Conservation (phyloP, 2,113 vertebrate genomes). For the Diglossa brunneiventris region DNA sequence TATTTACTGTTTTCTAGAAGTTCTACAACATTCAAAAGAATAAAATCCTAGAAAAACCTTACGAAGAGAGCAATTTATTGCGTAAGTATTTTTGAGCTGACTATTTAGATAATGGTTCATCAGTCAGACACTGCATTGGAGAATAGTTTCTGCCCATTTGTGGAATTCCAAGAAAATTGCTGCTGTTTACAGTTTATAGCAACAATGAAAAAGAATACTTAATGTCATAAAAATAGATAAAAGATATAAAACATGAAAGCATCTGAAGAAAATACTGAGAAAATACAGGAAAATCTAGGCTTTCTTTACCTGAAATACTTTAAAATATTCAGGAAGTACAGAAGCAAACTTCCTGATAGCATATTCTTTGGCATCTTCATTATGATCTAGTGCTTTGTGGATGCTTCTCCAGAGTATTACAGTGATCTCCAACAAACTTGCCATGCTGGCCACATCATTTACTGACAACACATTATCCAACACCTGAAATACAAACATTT, state of each 20-base stretch:
- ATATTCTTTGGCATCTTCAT: constrained; percentile 82
- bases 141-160: not conserved
- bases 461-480: constrained; percentile 73
- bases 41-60: not conserved
- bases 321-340: constrained; percentile 87
- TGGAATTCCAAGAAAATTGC: not conserved
- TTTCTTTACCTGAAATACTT: constrained; percentile 83
- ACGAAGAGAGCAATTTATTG: not conserved
- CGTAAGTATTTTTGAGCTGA: not conserved
- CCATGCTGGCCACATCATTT: constrained; percentile 77
- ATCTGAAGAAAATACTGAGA: not conserved
- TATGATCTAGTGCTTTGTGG: constrained; percentile 79
- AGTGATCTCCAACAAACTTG: constrained; percentile 85
- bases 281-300: not conserved
- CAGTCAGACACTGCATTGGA: not conserved
- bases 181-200: not conserved
- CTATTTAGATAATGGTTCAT: not conserved
- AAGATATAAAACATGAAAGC: not conserved
- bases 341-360: constrained; percentile 83
- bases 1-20: not conserved
- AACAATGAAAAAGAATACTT: not conserved
- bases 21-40: not conserved
- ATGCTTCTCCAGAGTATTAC: constrained; percentile 94
- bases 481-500: constrained; percentile 68
- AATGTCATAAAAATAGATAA: not conserved